A percentile compares a stretch with the other conserved stretches of the same genome.
phyloP scores from a whole-genome alignment of 2,888 invertebrate species.

The Rambutsinella grinnellia region DNA sequence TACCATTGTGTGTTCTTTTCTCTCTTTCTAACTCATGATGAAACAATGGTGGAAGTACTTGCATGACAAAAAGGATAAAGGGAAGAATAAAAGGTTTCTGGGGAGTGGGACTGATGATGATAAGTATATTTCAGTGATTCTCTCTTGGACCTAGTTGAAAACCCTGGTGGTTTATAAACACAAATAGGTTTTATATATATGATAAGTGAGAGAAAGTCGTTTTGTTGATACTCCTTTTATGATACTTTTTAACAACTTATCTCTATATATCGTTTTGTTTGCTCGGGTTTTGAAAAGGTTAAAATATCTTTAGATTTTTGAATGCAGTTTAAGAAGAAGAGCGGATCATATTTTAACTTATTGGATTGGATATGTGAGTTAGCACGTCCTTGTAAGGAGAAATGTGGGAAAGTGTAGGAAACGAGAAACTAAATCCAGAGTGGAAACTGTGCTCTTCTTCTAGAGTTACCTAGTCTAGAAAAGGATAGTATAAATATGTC shows the following conservation, averaged over 20 bases:
- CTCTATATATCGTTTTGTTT: slow-evolving; percentile 2
- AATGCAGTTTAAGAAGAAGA: too few species aligned
- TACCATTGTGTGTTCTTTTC: slow-evolving; percentile 36
- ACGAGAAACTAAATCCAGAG: too few species aligned
- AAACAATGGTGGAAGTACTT: slow-evolving; percentile 45
- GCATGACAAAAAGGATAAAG: slow-evolving; percentile 51
- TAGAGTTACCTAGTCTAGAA: too few species aligned
- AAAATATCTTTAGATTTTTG: too few species aligned
- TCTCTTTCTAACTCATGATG: slow-evolving; percentile 15
- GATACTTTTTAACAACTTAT: slow-evolving; percentile 12
- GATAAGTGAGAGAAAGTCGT: slow-evolving; percentile 16
- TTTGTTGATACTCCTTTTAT: slow-evolving; percentile 9
- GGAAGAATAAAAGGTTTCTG: slow-evolving; percentile 53
- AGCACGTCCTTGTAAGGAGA: too few species aligned
- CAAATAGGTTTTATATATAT: slow-evolving; percentile 42
- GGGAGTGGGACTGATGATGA: slow-evolving; percentile 48
- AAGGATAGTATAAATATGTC: too few species aligned
- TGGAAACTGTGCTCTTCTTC: too few species aligned
- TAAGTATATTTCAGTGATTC: slow-evolving; percentile 37
- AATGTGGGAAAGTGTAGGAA: too few species aligned
- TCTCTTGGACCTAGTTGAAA: background rate
- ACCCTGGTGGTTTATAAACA: slow-evolving; percentile 20
- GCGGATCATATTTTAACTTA: too few species aligned
- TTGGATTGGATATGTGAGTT: too few species aligned
- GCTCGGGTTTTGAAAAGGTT: background rate